These are phyloP conservation scores for Mesorhabditis spiculigera DNA, from an alignment of 2,888 invertebrate species.

Conservation along the genomic window DNA sequence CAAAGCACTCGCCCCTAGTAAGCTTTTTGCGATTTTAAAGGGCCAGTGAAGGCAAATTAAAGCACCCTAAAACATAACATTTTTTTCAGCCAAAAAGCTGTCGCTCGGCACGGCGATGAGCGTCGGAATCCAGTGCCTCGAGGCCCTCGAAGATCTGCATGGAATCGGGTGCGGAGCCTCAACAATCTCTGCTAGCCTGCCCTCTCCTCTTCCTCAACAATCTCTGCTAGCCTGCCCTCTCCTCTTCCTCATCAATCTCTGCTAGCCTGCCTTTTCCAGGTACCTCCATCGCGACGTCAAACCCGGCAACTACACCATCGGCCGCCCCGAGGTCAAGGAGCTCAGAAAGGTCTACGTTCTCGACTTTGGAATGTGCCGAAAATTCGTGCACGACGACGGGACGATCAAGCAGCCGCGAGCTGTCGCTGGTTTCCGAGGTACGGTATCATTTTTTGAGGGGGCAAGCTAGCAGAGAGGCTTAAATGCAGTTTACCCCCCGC, in stretches of 20 bases:
- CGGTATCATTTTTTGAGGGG: neutral
- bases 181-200: no score
- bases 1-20: slow-evolving; percentile 20
- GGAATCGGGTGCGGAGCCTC: slow-evolving; percentile 26
- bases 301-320: slow-evolving; percentile 22
- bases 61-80: neutral
- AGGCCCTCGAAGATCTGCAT: slow-evolving; percentile 53
- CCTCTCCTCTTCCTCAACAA: no score
- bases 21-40: slow-evolving; percentile 10
- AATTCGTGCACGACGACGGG: slow-evolving; percentile 44
- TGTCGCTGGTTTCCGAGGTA: slow-evolving; percentile 42
- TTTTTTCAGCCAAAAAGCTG: slow-evolving; percentile 21
- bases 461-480: no score
- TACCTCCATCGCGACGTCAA: slow-evolving; percentile 41
- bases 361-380: slow-evolving; percentile 50
- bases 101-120: slow-evolving; percentile 46
- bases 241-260: no score
- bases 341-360: slow-evolving; percentile 50
- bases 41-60: slow-evolving; percentile 17
- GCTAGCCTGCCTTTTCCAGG: no score
- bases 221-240: no score
- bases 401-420: slow-evolving; percentile 42
- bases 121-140: slow-evolving; percentile 40
- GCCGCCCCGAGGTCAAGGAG: slow-evolving; percentile 39
- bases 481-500: no score